Percentiles rank a stretch among this genome's conserved stretches.
These are phyloP conservation scores for Euura lappo DNA, from an alignment of 1,140 invertebrate genomes.

Conservation along the genomic window DNA sequence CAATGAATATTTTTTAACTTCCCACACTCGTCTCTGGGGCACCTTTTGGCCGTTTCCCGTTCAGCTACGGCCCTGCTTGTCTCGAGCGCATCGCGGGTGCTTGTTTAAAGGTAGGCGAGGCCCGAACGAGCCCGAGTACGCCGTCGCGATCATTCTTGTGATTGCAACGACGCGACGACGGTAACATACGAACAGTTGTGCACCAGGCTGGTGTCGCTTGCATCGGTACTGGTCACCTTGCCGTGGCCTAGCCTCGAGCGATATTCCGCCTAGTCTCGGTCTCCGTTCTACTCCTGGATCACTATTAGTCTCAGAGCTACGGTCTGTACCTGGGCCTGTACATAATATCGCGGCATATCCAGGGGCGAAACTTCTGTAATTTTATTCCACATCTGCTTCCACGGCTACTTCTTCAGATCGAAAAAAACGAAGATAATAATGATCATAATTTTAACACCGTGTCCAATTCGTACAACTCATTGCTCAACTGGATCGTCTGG, in stretches of 20 bases:
- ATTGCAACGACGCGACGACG: constrained; percentile 28
- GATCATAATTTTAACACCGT: no score
- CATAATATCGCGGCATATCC: no score
- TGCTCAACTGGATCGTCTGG: no score
- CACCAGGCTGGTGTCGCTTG: constrained; percentile 12
- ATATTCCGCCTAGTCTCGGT: constrained; percentile 21
- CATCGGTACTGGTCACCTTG: constrained; percentile 52
- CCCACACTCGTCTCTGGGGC: no score
- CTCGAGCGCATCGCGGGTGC: background rate
- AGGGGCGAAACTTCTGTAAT: no score
- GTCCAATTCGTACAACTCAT: no score
- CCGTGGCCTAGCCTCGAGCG: constrained; percentile 56
- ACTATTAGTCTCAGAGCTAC: background rate
- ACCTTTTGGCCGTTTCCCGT: no score
- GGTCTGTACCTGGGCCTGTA: no score
- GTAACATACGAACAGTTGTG: background rate
- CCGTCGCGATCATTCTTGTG: constrained; percentile 14
- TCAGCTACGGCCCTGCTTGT: background rate
- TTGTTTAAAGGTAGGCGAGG: background rate
- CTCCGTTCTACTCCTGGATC: background rate
- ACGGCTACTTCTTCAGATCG: no score
- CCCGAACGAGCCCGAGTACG: background rate
- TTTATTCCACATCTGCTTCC: no score
- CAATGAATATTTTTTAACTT: no score
- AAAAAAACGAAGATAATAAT: no score